Evolutionary conservation across 2,113 vertebrate species (phyloP).

Genomic region (Sturnira hondurensis): DNA sequence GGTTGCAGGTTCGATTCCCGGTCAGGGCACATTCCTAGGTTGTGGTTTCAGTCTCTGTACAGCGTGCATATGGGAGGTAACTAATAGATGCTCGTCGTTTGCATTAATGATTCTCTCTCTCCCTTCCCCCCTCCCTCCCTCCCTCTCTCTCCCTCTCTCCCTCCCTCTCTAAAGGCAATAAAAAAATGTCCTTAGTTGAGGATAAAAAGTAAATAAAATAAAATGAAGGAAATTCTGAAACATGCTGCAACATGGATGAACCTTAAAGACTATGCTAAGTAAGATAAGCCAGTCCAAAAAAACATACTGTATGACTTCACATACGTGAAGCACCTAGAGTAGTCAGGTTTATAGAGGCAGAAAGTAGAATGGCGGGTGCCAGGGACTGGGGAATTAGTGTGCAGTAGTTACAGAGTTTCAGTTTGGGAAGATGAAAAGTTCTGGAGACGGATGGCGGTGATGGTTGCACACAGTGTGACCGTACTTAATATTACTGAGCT

Average conservation of each 20-base stretch:
- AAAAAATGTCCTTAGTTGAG: too few species aligned
- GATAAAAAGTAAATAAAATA: neutral
- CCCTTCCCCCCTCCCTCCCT: too few species aligned
- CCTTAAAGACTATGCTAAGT: neutral
- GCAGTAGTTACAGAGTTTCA: neutral
- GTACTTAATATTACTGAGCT: neutral
- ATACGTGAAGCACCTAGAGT: neutral
- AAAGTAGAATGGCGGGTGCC: neutral
- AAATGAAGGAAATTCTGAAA: neutral
- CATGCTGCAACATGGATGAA: neutral
- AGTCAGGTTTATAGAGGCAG: neutral
- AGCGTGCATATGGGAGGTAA: too few species aligned
- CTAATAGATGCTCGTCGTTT: too few species aligned
- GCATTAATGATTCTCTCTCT: too few species aligned
- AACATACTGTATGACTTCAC: neutral
- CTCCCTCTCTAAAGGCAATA: too few species aligned
- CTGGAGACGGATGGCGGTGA: neutral
- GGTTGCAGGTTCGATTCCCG: too few species aligned
- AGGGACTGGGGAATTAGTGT: neutral
- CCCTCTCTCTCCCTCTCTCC: too few species aligned
- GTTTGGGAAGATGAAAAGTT: neutral
- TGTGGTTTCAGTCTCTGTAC: too few species aligned
- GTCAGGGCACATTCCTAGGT: too few species aligned
- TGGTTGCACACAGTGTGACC: neutral
- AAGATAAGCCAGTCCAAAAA: neutral